Conservation (phyloP, 1,140 invertebrate species). For the Drosophila erecta region DNA sequence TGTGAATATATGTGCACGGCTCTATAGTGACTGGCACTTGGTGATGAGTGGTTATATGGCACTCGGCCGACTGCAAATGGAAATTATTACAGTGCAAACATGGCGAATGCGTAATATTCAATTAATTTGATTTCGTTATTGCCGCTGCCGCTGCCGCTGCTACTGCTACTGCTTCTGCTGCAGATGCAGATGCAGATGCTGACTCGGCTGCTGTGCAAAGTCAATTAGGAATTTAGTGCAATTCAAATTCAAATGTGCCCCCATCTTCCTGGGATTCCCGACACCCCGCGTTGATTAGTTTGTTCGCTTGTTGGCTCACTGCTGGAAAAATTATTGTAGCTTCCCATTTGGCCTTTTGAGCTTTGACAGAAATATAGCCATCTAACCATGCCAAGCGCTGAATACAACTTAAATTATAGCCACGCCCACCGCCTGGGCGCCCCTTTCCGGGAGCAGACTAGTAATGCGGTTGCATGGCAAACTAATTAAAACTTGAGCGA, state of each 20-base stretch:
- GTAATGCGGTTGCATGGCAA: constrained; percentile 58
- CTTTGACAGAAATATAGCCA: constrained; percentile 42
- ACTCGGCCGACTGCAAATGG: constrained; percentile 36
- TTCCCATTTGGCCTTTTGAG: constrained; percentile 61
- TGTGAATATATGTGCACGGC: constrained; percentile 28
- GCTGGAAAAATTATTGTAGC: constrained; percentile 49
- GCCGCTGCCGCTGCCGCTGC: background rate
- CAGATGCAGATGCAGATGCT: background rate
- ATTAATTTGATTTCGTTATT: constrained; percentile 70
- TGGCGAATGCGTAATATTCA: constrained; percentile 74
- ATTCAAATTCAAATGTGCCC: constrained; percentile 36
- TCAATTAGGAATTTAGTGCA: constrained; percentile 72
- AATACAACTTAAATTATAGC: constrained; percentile 43
- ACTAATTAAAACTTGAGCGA: constrained; percentile 80
- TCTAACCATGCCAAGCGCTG: constrained; percentile 18
- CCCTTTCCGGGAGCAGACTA: background rate
- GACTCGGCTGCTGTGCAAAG: constrained; percentile 46
- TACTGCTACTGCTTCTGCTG: no score
- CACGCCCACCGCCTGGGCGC: background rate
- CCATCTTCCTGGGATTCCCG: background rate
- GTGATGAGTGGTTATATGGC: constrained; percentile 29
- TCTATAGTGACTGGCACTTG: constrained; percentile 33
- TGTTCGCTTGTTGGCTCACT: constrained; percentile 27
- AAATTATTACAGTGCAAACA: constrained; percentile 48
- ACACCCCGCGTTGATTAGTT: constrained; percentile 16